Base-by-base conservation (phyloP, 1,140 invertebrate genomes). In the Ips nitidus region DNA sequence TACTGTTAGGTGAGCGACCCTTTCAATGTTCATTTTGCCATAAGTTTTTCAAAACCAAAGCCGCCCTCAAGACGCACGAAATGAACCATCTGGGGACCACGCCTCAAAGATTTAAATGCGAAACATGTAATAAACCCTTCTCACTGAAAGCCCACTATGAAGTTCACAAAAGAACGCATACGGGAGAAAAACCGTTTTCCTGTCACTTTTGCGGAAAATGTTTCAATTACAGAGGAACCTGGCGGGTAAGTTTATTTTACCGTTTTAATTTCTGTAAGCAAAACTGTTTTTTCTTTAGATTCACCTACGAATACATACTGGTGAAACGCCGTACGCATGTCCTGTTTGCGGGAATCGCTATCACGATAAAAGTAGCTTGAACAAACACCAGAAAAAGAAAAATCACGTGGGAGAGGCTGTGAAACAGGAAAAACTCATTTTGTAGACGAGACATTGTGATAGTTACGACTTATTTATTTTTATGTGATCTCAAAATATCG, bases 321-420 rank as follows among this genome's bases (percentile, higher is more conserved):
- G 82, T 37, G 83, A 84, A 71, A 82, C 79, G 47, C 81, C 82
- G 1, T 83, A 79, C 71, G 64, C 76, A 40, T 85, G 83, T 64
- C 66, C 75, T 1, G 77, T 81, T 55, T 81, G 78, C 58, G 70
- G 65, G 0, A 75, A 74, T 62, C 66, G 69, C 52, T 71, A 71
- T 40, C 69, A 71, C 22, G 69, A 71, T 53, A 71, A 71, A 52
- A 71, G 69, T 39, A 71, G 69, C 45, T 56, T 71, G 53, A 71
- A 66, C 58, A 71, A 71, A 42, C 69, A 71, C 41, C 69, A 71
- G 47, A 71, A 71, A 40, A 71, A 71, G 45, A 71, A 71, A 52
- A 59, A 59, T 6, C 69, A 71, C 61, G 41, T 66, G 41, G 69
- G 69, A 42, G 58, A 60, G 43, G 63, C 69, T 22, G 40, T 70